Percentiles rank a stretch among this genome's conserved stretches.
Evolutionary conservation across 1,140 invertebrate species (phyloP).

Genomic region (Brachionus rubens): DNA sequence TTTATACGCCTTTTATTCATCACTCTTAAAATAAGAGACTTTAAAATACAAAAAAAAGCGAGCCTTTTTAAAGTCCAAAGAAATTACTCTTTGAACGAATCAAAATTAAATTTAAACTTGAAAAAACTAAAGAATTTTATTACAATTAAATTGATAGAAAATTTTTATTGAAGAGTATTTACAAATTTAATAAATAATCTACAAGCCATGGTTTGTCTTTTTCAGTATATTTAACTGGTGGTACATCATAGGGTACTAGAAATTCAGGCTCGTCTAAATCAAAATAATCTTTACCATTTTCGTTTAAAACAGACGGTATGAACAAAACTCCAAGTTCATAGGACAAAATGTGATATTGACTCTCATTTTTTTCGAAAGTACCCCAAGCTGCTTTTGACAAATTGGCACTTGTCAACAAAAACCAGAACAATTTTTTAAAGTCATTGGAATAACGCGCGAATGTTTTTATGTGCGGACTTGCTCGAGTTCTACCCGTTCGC

Average conservation of each 20-base stretch:
- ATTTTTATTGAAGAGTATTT: background rate
- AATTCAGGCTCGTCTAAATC: background rate
- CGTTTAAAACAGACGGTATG: conserved; percentile 18
- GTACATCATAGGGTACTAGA: conserved; percentile 39
- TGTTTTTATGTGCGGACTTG: conserved; percentile 47
- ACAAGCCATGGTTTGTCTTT: conserved; percentile 46
- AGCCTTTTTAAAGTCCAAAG: background rate
- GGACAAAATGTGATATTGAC: conserved; percentile 33
- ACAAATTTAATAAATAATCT: conserved; percentile 12
- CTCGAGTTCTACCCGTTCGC: background rate
- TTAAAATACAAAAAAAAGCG: background rate
- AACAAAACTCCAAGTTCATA: conserved; percentile 46
- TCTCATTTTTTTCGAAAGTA: conserved; percentile 41
- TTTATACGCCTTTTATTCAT: background rate
- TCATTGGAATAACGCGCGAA: conserved; percentile 23
- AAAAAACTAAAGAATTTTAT: background rate
- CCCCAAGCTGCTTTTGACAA: conserved; percentile 46
- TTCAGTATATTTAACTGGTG: conserved; percentile 18
- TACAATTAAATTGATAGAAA: background rate
- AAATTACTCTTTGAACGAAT: conserved; percentile 6
- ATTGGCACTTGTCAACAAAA: conserved; percentile 47
- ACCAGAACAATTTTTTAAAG: conserved; percentile 43
- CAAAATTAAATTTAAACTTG: background rate
- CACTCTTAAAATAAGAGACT: background rate
- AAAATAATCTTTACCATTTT: background rate